phyloP scores from a whole-genome alignment of 1,140 invertebrate species.

The Solenopsis fugax region DNA sequence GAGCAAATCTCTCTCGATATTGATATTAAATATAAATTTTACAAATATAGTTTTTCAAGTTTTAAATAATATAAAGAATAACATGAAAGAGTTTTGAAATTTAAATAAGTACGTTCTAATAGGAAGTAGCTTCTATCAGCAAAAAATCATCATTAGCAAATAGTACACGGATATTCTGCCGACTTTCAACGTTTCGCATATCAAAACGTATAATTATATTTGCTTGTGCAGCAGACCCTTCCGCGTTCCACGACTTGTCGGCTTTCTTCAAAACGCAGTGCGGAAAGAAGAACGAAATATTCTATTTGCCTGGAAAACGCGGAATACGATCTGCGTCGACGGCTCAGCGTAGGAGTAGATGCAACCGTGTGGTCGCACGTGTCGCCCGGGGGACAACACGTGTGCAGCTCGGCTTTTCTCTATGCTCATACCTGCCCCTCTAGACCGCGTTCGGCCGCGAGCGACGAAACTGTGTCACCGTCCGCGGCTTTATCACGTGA shows the following conservation, averaged over 20 bases:
- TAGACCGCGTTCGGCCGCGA: not conserved
- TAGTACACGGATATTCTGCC: conserved; percentile 5
- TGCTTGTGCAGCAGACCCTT: conserved; percentile 4
- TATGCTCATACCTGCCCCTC: not conserved
- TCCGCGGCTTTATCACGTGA: conserved; percentile 23
- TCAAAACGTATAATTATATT: conserved; percentile 18
- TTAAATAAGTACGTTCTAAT: not conserved
- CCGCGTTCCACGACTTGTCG: conserved; percentile 37
- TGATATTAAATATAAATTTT: not conserved
- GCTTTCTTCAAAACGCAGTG: conserved; percentile 51
- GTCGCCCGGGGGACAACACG: conserved; percentile 47
- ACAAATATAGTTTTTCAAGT: not conserved
- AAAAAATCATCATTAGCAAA: not conserved
- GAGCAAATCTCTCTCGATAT: not conserved
- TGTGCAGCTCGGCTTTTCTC: conserved; percentile 49
- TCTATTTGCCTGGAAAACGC: conserved; percentile 70
- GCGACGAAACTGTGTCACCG: conserved; percentile 47
- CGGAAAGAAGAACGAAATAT: conserved; percentile 69
- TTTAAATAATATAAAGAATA: not conserved
- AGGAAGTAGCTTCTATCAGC: not conserved
- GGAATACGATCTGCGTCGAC: conserved; percentile 48
- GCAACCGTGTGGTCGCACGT: conserved; percentile 23
- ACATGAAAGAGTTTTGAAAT: not conserved
- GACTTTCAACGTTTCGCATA: conserved; percentile 50
- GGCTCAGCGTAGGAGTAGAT: conserved; percentile 41